Base-by-base conservation (phyloP, 2,888 invertebrate species). In the Lordiphosa fenestrarum region DNA sequence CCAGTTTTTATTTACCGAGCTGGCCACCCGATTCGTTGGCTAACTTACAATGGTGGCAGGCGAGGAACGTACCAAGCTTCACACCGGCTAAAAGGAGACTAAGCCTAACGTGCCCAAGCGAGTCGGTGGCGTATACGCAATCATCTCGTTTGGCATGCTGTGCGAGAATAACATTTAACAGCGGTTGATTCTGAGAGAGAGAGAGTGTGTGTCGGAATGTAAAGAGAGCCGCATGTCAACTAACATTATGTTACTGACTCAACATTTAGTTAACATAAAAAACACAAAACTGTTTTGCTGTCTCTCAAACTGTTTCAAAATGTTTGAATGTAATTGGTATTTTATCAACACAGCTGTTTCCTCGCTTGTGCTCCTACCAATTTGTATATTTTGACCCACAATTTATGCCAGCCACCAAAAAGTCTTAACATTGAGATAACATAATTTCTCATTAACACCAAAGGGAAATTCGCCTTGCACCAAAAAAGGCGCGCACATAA, bases 61-160 rank as follows among this genome's bases (percentile, higher is more conserved):
- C 82, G 75, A 53, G 33, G 40, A 47, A 47, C 59, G 71, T 60
- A 71, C 72, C 66, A 65, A 61, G 60, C 82, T 67, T 67, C 56
- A 63, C 78, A 74, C 83, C 84, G 86, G 84, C 76, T 74, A 67
- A 76, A 71, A 70, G 76, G 56, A 76, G 71, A 85, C 86, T 85
- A 66, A 86, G 64, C 66, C 71, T 67, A 60, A 52, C 47, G 44
- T 46, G 38, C 9, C 44, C 25, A 38, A 46, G 38, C 41, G 47
- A 13, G 46, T 56, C 57, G 47, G 60, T 68, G 64, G 53, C 74
- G 74, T 69, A 71, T 74, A 64, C 66, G 69, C 65, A 67, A 71
- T 54, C 23, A 23, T 37, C 38, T 60, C 33, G 23, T 25, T 36
- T 44, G 47, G 13, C 6, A 37, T 47, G 38, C 59, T 56, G 59